phyloP scores from a whole-genome alignment of 1,140 invertebrate genomes.

The Vanessa atalanta region DNA sequence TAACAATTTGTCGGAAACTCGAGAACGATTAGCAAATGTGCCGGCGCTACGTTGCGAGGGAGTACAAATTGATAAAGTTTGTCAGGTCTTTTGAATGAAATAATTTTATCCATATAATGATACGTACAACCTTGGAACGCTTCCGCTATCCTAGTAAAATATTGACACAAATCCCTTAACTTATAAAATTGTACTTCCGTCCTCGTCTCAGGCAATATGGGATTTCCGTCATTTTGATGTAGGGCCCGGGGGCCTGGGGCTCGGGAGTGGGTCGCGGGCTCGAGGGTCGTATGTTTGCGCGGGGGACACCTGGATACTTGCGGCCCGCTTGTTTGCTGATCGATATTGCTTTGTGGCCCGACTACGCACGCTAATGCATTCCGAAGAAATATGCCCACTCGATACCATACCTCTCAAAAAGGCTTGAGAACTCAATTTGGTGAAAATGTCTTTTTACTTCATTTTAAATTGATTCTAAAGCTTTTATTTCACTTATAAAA shows the following conservation, averaged over 20 bases:
- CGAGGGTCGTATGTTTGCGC: constrained; percentile 60
- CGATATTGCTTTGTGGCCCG: constrained; percentile 62
- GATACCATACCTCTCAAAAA: neutral
- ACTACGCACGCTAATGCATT: constrained; percentile 53
- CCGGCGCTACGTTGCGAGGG: constrained; percentile 42
- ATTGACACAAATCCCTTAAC: constrained; percentile 80
- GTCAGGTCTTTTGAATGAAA: constrained; percentile 24
- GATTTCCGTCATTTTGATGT: constrained; percentile 79
- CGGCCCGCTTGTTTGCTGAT: constrained; percentile 67
- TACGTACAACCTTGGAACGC: constrained; percentile 34
- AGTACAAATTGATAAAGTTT: constrained; percentile 70
- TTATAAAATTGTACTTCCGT: constrained; percentile 78
- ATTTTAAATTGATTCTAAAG: neutral
- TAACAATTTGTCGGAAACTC: constrained; percentile 60
- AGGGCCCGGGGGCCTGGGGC: constrained; percentile 60
- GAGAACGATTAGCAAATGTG: constrained; percentile 61
- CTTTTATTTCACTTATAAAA: too few species aligned
- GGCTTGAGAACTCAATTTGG: neutral
- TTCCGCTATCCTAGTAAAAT: constrained; percentile 77
- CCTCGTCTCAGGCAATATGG: constrained; percentile 74
- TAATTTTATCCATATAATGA: constrained; percentile 30
- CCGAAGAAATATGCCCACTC: constrained; percentile 43
- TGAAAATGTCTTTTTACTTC: neutral
- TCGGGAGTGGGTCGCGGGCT: constrained; percentile 48
- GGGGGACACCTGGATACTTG: constrained; percentile 45